A percentile compares a stretch with the other conserved stretches of the same genome.
Evolutionary conservation across 2,797 vertebrate genomes (phyloP).

Genomic region (Iguana delicatissima): DNA sequence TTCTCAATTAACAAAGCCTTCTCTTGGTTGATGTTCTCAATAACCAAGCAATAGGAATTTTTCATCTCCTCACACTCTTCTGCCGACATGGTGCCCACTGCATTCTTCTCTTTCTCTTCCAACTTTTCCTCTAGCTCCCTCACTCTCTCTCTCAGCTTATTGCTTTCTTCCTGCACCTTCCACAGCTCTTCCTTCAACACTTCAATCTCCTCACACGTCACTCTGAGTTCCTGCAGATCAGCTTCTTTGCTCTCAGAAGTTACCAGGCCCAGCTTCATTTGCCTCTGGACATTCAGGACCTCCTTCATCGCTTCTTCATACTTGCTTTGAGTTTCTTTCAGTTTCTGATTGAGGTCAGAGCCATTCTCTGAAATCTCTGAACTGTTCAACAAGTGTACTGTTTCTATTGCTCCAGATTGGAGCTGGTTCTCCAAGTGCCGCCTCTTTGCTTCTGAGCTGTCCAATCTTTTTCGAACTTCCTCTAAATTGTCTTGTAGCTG

Average conservation of each 20-base stretch:
- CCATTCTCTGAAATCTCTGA: conserved; percentile 85
- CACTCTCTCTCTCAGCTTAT: conserved; percentile 81
- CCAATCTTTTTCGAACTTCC: conserved; percentile 82
- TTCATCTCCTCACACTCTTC: conserved; percentile 85
- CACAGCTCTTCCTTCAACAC: conserved; percentile 84
- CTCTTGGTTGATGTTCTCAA: conserved; percentile 85
- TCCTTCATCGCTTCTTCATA: conserved; percentile 86
- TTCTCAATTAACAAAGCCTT: conserved; percentile 84
- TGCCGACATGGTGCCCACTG: conserved; percentile 53
- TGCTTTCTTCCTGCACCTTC: conserved; percentile 81
- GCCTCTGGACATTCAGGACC: conserved; percentile 82
- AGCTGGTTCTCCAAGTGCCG: conserved; percentile 83
- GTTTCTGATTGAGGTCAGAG: conserved; percentile 86
- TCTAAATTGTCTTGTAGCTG: conserved; percentile 85
- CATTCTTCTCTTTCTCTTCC: conserved; percentile 73
- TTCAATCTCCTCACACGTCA: conserved; percentile 82
- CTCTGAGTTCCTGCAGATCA: conserved; percentile 69
- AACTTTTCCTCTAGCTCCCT: conserved; percentile 85
- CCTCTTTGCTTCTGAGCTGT: conserved; percentile 86
- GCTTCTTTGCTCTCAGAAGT: conserved; percentile 64
- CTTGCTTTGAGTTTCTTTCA: conserved; percentile 86
- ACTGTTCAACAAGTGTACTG: conserved; percentile 60
- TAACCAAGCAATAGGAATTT: conserved; percentile 79
- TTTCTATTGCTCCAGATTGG: conserved; percentile 69
- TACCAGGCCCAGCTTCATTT: conserved; percentile 71